phyloP scores from a whole-genome alignment of 2,113 vertebrate genomes.

The Sapajus apella region DNA sequence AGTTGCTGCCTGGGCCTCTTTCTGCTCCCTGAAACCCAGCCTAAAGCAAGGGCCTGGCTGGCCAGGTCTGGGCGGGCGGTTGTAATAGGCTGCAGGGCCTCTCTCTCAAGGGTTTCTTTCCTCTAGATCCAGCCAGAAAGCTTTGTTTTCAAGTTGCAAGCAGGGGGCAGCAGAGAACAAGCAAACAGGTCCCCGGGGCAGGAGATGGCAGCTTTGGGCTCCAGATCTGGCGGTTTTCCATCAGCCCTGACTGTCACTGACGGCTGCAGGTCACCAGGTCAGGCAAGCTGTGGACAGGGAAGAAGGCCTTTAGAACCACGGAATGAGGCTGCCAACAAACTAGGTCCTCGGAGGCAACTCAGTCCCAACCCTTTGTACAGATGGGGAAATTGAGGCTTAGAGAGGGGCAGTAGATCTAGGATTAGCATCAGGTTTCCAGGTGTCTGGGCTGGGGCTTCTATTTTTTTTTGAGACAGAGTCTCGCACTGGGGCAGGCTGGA shows the following conservation, averaged over 20 bases:
- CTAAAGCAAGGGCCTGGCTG: neutral
- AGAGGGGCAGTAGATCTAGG: neutral
- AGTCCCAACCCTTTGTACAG: neutral
- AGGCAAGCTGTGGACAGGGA: neutral
- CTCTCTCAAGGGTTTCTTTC: neutral
- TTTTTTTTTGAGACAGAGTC: neutral
- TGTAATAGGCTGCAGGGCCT: neutral
- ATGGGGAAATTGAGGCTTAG: neutral
- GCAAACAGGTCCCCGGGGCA: accelerated
- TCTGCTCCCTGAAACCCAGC: neutral
- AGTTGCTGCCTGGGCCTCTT: neutral
- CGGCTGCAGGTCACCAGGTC: neutral
- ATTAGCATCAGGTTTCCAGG: neutral
- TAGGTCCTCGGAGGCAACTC: neutral
- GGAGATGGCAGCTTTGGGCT: neutral
- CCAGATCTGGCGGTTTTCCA: accelerated
- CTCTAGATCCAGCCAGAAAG: neutral
- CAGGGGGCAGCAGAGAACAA: constrained; percentile 48
- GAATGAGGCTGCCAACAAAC: neutral
- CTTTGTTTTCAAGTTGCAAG: neutral
- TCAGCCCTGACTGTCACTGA: accelerated
- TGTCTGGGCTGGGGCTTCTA: neutral
- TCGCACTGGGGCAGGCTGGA: too few species aligned
- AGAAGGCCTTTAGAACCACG: neutral
- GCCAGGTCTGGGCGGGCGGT: neutral